Conservation (phyloP, 2,797 vertebrate species). For the Typhlichthys subterraneus region DNA sequence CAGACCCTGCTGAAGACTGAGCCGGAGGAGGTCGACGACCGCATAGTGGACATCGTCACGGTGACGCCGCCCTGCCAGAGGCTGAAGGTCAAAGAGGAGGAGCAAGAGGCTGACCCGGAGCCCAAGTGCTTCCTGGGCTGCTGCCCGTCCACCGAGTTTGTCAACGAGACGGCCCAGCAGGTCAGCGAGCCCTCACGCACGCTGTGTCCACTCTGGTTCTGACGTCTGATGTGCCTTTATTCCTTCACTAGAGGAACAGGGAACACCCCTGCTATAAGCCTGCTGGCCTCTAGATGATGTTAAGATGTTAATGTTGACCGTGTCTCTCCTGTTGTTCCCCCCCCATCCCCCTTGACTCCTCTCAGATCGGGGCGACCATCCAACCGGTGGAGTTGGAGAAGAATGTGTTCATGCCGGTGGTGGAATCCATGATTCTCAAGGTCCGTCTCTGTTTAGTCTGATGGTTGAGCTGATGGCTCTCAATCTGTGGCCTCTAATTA, state of each 20-base stretch:
- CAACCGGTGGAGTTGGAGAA: conserved; percentile 91
- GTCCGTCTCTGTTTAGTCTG: conserved; percentile 60
- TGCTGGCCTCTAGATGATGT: neutral
- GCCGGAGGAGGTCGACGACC: conserved; percentile 83
- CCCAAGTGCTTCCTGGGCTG: conserved; percentile 88
- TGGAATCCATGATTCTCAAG: conserved; percentile 97
- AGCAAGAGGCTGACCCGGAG: conserved; percentile 86
- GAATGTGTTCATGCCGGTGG: conserved; percentile 87
- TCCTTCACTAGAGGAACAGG: too few relatives aligned
- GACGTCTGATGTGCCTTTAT: too few relatives aligned
- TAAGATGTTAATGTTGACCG: neutral
- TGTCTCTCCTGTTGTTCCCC: neutral
- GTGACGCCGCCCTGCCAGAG: conserved; percentile 80
- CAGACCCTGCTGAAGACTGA: conserved; percentile 92
- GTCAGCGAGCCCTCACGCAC: conserved; percentile 60
- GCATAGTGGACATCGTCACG: conserved; percentile 88
- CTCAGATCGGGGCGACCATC: conserved; percentile 89
- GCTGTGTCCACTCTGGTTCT: too few relatives aligned
- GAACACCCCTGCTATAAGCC: too few relatives aligned
- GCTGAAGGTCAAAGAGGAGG: conserved; percentile 90
- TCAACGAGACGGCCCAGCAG: conserved; percentile 89
- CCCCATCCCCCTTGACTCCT: conserved; percentile 5
- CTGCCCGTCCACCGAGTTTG: conserved; percentile 84
- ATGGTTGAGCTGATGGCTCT: too few relatives aligned
- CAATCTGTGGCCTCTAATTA: too few relatives aligned